These are phyloP conservation scores for Harmothoe impar DNA, from an alignment of 2,888 invertebrate species.

Conservation along the genomic window DNA sequence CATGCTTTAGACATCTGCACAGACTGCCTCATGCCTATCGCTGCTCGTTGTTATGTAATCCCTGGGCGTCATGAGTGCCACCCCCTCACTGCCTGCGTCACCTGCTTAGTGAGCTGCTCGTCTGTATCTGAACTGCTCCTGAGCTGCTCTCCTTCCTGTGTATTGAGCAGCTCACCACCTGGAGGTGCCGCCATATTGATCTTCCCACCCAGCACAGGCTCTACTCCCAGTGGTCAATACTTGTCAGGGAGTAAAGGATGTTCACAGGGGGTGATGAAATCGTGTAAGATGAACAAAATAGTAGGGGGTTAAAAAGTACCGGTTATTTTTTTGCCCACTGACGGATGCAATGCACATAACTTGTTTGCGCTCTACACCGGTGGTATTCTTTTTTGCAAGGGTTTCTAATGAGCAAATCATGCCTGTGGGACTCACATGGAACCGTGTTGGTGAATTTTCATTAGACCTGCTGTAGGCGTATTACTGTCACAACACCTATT, in stretches of 20 bases:
- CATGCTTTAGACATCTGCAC: too few relatives aligned
- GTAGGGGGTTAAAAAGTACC: background rate
- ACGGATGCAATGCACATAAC: background rate
- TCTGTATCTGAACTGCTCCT: too few relatives aligned
- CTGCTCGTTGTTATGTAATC: background rate
- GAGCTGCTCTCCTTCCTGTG: too few relatives aligned
- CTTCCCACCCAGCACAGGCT: background rate
- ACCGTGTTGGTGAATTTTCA: background rate
- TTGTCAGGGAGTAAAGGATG: background rate
- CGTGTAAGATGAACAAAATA: background rate
- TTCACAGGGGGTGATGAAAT: too few relatives aligned
- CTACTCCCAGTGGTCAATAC: background rate
- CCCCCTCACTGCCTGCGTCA: background rate
- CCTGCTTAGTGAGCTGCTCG: background rate
- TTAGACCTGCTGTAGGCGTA: background rate
- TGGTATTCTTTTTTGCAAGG: background rate
- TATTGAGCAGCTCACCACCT: background rate
- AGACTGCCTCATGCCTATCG: background rate
- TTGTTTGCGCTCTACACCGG: background rate
- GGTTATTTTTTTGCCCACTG: background rate
- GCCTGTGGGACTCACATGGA: background rate
- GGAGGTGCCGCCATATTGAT: slow-evolving; percentile 23
- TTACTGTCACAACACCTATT: too few relatives aligned
- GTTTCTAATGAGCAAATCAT: background rate
- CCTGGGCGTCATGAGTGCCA: background rate